Conservation (phyloP, 1,140 invertebrate species). For the Drosophila eugracilis region DNA sequence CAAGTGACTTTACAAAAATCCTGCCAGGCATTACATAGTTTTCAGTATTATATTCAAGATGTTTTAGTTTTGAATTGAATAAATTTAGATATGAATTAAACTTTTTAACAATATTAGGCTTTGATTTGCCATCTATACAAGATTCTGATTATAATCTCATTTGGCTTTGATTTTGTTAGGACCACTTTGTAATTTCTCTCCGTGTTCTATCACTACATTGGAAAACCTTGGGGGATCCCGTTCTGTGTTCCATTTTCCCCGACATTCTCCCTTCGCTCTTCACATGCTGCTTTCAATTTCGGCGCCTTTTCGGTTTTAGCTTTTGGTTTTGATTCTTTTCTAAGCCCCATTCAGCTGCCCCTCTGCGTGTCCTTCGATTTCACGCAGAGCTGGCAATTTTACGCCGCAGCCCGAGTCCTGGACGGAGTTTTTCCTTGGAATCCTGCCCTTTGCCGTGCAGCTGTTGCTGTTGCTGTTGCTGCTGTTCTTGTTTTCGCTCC, state of each 20-base stretch:
- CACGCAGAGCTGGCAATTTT: slow-evolving; percentile 81
- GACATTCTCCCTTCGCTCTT: slow-evolving; percentile 18
- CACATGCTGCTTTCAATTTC: slow-evolving; percentile 76
- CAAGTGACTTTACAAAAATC: too few relatives aligned
- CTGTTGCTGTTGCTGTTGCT: slow-evolving; percentile 52
- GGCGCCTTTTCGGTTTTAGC: slow-evolving; percentile 74
- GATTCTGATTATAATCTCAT: too few relatives aligned
- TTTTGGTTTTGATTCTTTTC: slow-evolving; percentile 76
- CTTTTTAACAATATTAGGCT: too few relatives aligned
- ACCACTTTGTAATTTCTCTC: neutral
- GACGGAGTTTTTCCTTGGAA: neutral
- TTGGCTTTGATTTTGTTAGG: too few relatives aligned
- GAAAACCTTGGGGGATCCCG: slow-evolving; percentile 26
- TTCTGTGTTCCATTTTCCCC: slow-evolving; percentile 14
- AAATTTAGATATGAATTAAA: too few relatives aligned
- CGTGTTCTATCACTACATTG: slow-evolving; percentile 4
- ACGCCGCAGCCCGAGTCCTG: slow-evolving; percentile 46
- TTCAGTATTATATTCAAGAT: too few relatives aligned
- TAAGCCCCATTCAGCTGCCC: slow-evolving; percentile 47
- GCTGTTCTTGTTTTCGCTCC: slow-evolving; percentile 60
- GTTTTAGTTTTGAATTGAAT: too few relatives aligned
- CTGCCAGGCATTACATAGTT: too few relatives aligned
- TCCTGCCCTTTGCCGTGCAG: slow-evolving; percentile 10
- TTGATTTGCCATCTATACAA: too few relatives aligned
- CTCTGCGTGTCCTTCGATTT: slow-evolving; percentile 67